These are phyloP conservation scores for Thalassophryne amazonica DNA, from an alignment of 2,797 vertebrate genomes.

Conservation along the genomic window DNA sequence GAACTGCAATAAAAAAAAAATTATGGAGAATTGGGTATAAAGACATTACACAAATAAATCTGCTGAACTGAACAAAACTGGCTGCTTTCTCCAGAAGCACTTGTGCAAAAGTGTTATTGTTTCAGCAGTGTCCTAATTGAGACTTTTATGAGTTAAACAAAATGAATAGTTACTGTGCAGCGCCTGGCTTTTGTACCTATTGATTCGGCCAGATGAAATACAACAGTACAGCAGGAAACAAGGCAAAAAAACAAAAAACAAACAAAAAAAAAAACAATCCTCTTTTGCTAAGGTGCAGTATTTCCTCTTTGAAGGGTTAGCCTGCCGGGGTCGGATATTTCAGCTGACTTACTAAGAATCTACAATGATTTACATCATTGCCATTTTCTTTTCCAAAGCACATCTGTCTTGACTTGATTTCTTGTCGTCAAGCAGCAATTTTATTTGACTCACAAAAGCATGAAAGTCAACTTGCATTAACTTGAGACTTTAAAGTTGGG, in stretches of 20 bases:
- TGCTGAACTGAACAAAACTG: no score
- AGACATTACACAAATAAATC: no score
- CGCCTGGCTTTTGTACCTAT: constrained; percentile 3
- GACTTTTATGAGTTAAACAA: constrained; percentile 11
- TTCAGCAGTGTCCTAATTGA: constrained; percentile 25
- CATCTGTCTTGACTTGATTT: constrained; percentile 8
- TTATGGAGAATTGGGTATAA: no score
- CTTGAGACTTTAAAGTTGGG: constrained; percentile 14
- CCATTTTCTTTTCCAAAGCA: no score
- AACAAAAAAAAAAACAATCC: neutral
- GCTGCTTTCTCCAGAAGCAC: no score
- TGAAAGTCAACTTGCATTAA: constrained; percentile 12
- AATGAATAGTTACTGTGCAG: constrained; percentile 3
- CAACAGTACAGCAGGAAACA: constrained; percentile 3
- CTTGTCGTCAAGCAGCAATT: constrained; percentile 9
- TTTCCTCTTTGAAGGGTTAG: neutral
- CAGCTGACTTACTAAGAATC: neutral
- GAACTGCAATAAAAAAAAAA: no score
- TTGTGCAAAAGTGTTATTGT: constrained; percentile 10
- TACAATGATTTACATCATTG: no score
- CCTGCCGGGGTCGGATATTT: constrained; percentile 17
- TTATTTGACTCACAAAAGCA: constrained; percentile 20
- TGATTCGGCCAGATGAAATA: constrained; percentile 20
- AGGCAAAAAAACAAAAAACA: no score
- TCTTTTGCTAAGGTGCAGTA: neutral